These are phyloP conservation scores for Epsilonema sp. DNA, from an alignment of 2,888 invertebrate genomes.

Conservation along the genomic window DNA sequence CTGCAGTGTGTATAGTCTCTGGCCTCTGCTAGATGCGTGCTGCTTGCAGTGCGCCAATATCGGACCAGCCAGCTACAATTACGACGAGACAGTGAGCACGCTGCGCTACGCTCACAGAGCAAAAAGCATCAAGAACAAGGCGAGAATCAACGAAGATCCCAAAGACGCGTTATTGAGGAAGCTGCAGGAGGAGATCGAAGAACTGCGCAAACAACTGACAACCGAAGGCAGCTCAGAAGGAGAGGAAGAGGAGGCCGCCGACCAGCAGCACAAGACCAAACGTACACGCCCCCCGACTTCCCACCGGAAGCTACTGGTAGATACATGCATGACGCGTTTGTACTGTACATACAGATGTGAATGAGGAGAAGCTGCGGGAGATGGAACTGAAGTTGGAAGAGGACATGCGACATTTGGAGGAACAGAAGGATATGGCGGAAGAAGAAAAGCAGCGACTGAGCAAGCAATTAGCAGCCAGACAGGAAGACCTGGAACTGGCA, in stretches of 20 bases:
- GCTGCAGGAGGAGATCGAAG: constrained; percentile 88
- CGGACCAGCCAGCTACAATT: constrained; percentile 86
- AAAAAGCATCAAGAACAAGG: constrained; percentile 87
- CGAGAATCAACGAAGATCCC: constrained; percentile 86
- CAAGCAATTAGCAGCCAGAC: constrained; percentile 42
- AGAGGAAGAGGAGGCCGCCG: no score
- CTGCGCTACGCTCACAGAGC: constrained; percentile 88
- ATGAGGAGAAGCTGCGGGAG: constrained; percentile 35
- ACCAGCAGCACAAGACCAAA: no score
- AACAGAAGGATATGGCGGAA: constrained; percentile 38
- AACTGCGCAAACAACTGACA: constrained; percentile 64
- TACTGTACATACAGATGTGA: no score
- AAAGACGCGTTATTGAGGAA: constrained; percentile 83
- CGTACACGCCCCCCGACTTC: no score
- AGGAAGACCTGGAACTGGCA: constrained; percentile 52
- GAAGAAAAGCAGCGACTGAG: constrained; percentile 45
- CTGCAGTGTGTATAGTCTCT: constrained; percentile 13
- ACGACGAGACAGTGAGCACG: constrained; percentile 89
- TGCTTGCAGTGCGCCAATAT: constrained; percentile 64
- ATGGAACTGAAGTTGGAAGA: constrained; percentile 35
- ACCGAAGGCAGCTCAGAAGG: no score
- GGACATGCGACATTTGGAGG: constrained; percentile 33
- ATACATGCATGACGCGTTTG: no score
- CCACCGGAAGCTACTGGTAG: no score
- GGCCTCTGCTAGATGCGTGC: background rate